Base-by-base conservation (phyloP, 2,113 vertebrate species). In the Pontoporia blainvillei region DNA sequence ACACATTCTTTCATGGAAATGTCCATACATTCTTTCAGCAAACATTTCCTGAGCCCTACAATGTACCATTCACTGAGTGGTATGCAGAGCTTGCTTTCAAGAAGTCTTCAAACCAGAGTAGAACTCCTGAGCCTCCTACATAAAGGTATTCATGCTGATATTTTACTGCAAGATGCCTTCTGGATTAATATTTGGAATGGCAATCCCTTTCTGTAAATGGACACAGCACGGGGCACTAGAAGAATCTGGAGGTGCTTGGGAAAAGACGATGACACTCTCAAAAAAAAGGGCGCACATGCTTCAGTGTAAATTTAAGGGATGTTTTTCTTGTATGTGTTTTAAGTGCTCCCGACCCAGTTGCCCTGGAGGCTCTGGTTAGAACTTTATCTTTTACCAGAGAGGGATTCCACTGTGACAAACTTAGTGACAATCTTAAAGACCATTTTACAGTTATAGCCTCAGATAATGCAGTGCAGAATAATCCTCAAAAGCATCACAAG, bases 321-420 rank as follows among this genome's bases (percentile, higher is more conserved):
- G 67, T 89, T 44, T 57, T 52, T 18, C 9, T 83, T 66, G 18
- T 52, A 66, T 46, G n/a, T 92, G 57, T 81, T 54, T 61, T 94
- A 78, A 61, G 36, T 59, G 52, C 23, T 93, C 81, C 44, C 46
- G 39, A 54, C 29, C 76, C 25, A 81, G 85, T 94, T 94, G 15
- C 84, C 25, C 66, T 87, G 25, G 52, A 95, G 64, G 44, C 18
- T 85, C 61, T 41, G 29, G 46, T 81, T 39, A 85, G 71, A 91
- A 91, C 73, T 92, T 95, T 52, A 93, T 79, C 67, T 61, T 85
- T 76, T 79, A 85, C 69, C 29, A 61, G n/a, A 92, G 34, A 54
- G 52, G 76, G 61, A 94, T 82, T 89, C 86, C 61, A 57, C 14
- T 78, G 18, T 62, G 39, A 94, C 71, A 95, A 91, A 88, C 41